Conservation (phyloP, 2,888 invertebrate species). For the Saturnia japonica region DNA sequence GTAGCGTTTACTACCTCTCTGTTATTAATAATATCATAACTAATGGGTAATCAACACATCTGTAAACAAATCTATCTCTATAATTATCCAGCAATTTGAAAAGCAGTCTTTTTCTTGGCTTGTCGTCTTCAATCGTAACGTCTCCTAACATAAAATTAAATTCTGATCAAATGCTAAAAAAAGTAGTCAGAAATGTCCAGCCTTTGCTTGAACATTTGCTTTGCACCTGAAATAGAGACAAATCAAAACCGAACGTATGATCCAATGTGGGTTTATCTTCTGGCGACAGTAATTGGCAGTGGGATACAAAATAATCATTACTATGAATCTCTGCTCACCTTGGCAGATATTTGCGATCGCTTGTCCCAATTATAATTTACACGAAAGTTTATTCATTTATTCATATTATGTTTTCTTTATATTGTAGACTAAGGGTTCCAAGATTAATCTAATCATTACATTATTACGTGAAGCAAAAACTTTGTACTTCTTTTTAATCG, state of each 20-base stretch:
- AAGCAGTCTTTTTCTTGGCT: too few species aligned
- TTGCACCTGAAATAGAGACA: background rate
- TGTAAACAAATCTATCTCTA: too few species aligned
- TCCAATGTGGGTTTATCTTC: background rate
- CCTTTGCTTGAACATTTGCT: background rate
- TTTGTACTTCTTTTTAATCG: too few species aligned
- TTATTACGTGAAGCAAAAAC: too few species aligned
- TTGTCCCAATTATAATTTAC: background rate
- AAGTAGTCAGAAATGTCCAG: background rate
- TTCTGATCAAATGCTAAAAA: background rate
- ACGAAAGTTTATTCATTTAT: background rate
- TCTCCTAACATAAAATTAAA: background rate
- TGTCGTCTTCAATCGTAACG: too few species aligned
- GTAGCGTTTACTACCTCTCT: too few species aligned
- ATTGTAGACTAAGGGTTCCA: background rate
- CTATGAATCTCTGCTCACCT: slow-evolving; percentile 5
- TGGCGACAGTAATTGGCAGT: background rate
- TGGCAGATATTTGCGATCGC: background rate
- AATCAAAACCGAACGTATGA: background rate
- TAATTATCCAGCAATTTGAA: too few species aligned
- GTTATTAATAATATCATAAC: too few species aligned
- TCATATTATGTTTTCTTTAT: background rate
- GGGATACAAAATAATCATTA: background rate
- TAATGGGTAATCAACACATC: too few species aligned
- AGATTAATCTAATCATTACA: too few species aligned